phyloP scores from a whole-genome alignment of 2,113 vertebrate genomes.

The Dromas ardeola region DNA sequence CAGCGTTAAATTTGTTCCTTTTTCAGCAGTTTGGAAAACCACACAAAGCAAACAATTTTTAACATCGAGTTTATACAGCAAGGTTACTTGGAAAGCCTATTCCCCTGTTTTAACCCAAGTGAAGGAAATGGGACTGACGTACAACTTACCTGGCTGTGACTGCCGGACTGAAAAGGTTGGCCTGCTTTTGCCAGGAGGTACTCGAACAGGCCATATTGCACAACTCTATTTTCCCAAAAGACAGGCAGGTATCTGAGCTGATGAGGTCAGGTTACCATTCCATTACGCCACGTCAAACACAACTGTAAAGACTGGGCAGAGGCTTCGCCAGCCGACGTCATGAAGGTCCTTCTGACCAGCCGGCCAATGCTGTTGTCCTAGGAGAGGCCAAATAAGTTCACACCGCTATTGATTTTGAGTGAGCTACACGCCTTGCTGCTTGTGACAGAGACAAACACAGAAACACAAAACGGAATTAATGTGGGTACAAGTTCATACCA shows the following conservation, averaged over 20 bases:
- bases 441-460: slow-evolving; percentile 2
- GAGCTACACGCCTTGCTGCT: neutral
- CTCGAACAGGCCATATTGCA: neutral
- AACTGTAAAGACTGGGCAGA: neutral
- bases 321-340: neutral
- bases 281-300: neutral
- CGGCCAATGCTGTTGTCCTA: neutral
- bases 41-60: neutral
- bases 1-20: neutral
- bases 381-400: neutral
- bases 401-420: neutral
- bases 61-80: neutral
- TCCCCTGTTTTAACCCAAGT: neutral
- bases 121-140: neutral
- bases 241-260: neutral
- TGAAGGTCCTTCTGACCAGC: slow-evolving; percentile 14
- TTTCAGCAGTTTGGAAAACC: neutral
- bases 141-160: neutral
- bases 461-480: neutral
- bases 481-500: slow-evolving; percentile 19
- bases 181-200: neutral
- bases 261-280: neutral
- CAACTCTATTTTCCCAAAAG: neutral
- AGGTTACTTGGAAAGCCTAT: neutral
- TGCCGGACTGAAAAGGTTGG: neutral